Percentiles rank a stretch among this genome's conserved stretches.
Evolutionary conservation across 2,113 vertebrate genomes (phyloP).

Genomic region (Seriola aureovittata): DNA sequence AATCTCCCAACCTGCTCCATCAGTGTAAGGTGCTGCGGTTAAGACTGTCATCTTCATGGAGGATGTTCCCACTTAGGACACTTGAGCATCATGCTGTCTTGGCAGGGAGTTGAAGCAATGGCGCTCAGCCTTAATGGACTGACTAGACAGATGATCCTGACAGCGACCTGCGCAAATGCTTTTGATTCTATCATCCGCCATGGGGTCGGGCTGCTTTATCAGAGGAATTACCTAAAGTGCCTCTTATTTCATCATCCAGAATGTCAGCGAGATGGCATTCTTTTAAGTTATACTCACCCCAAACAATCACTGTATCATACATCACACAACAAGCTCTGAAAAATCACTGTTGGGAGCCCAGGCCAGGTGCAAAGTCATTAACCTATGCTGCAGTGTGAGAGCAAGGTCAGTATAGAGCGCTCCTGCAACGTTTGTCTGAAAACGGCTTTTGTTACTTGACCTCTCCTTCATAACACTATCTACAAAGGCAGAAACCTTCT

Average conservation of each 20-base stretch:
- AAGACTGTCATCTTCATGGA: conserved; percentile 22
- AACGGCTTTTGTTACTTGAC: conserved; percentile 75
- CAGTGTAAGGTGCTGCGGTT: not conserved
- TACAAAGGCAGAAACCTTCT: conserved; percentile 33
- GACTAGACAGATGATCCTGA: conserved; percentile 91
- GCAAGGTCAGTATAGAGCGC: conserved; percentile 87
- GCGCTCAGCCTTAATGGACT: conserved; percentile 77
- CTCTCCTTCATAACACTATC: conserved; percentile 71
- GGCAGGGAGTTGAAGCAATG: conserved; percentile 53
- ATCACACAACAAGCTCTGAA: conserved; percentile 88
- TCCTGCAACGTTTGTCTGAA: conserved; percentile 83
- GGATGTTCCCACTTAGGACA: conserved; percentile 48
- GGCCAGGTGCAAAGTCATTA: conserved; percentile 92
- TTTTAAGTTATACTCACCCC: conserved; percentile 92
- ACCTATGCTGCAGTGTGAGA: conserved; percentile 86
- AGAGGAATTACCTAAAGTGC: conserved; percentile 97
- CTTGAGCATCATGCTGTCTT: conserved; percentile 45
- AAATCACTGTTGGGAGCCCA: conserved; percentile 87
- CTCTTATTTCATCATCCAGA: conserved; percentile 96
- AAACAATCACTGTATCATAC: conserved; percentile 90
- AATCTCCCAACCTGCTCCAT: not conserved
- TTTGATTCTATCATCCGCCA: conserved; percentile 92
- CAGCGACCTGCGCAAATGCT: conserved; percentile 88
- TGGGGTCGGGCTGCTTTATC: conserved; percentile 91
- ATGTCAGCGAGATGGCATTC: conserved; percentile 90